phyloP scores from a whole-genome alignment of 2,797 vertebrate species.

The Gymnocypris eckloni region DNA sequence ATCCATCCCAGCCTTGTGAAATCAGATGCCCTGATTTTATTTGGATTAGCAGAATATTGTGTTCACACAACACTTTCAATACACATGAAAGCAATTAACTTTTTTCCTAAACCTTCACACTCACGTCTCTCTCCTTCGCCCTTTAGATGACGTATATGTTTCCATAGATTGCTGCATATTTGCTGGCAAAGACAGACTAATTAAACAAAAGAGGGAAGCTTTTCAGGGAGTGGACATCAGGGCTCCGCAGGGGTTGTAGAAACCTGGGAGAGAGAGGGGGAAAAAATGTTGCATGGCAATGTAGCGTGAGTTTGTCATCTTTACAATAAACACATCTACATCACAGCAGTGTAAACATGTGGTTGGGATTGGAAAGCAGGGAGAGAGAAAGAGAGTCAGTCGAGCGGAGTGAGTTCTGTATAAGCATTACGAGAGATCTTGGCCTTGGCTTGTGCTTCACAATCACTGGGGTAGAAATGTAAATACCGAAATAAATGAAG shows the following conservation, averaged over 20 bases:
- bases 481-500: slow-evolving; percentile 77
- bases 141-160: slow-evolving; percentile 76
- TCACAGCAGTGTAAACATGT: slow-evolving; percentile 75
- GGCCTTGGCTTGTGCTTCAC: slow-evolving; percentile 50
- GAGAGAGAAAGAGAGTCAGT: slow-evolving; percentile 52
- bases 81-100: slow-evolving; percentile 78
- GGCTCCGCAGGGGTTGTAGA: slow-evolving; percentile 66
- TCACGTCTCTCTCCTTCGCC: slow-evolving; percentile 50
- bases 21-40: slow-evolving; percentile 68
- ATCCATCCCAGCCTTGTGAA: slow-evolving; percentile 59
- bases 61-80: slow-evolving; percentile 69
- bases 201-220: slow-evolving; percentile 70
- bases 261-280: slow-evolving; percentile 60
- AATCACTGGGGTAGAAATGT: slow-evolving; percentile 60
- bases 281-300: slow-evolving; percentile 69
- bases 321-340: slow-evolving; percentile 76
- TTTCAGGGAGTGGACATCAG: slow-evolving; percentile 46
- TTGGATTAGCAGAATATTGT: slow-evolving; percentile 68
- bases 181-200: slow-evolving; percentile 72
- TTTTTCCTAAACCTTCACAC: slow-evolving; percentile 61
- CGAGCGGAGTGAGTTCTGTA: slow-evolving; percentile 61
- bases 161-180: slow-evolving; percentile 78
- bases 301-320: slow-evolving; percentile 76
- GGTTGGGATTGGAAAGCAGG: slow-evolving; percentile 53
- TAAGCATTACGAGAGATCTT: slow-evolving; percentile 67